Base-by-base conservation (phyloP, 2,888 invertebrate species). In the Scaptomyza parva region DNA sequence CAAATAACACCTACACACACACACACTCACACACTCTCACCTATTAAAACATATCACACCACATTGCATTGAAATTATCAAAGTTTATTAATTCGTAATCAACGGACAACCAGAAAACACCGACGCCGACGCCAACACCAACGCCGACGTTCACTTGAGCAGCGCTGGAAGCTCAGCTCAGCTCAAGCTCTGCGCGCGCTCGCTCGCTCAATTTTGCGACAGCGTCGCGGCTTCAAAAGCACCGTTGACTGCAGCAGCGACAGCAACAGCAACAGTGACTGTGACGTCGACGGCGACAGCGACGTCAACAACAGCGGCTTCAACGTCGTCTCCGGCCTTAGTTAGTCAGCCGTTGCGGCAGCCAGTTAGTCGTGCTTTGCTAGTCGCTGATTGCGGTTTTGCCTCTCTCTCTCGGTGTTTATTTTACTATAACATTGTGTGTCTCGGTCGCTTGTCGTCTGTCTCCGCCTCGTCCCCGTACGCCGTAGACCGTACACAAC, bases 361-460 rank as follows among this genome's bases (percentile, higher is more conserved):
- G 75, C 63, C 81, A 72, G 88, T 88, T 88, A 84, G 88, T 84
- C 73, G 78, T 84, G 81, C 76, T 81, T 78, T 78, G 88, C 82
- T 80, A 88, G 81, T 84, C 86, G 77, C 68, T 70, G 88, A 58
- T 64, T 54, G 65, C 79, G 86, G 83, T 83, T 72, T 79, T 59
- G 58, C 55, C 64, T 71, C 68, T 52, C 71, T 70, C 62, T 58
- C 59, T 67, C 17, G 37, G 37, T 37, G 8, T 28, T 28, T 8
- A 28, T 17, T 37, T 9, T 37, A n/a, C n/a, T n/a, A n/a, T n/a
- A n/a, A n/a, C 9, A 17, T 9, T 57, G 30, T 30, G 57, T 59
- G 47, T 35, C 9, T 55, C 54, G 41, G 65, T 65, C 61, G 65
- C 22, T 37, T 24, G 37, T 37, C 50, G 61, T 37, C 59, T n/a